Base-by-base conservation (phyloP, 2,888 invertebrate genomes). In the Bugulina stolonifera region DNA sequence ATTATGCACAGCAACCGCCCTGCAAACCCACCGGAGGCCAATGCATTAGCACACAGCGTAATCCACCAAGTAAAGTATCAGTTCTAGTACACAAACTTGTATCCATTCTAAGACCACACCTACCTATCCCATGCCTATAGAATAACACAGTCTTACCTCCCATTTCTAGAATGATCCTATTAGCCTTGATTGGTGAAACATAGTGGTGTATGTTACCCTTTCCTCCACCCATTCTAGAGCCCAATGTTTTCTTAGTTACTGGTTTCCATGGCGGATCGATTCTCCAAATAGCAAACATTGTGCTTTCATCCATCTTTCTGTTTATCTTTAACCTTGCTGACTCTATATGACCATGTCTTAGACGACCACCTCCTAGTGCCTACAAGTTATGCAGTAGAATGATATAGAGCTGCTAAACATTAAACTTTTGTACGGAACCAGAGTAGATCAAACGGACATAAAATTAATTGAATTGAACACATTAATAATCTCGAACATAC, bases 231-330 rank as follows among this genome's bases (percentile, higher is more conserved):
- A 96, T 93, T 78, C 94, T 87, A 76, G 91, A 90, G 0, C 97
- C 97, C 83, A 91, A 91, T 0, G 93, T 92, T 87, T 89, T 83
- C 73, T 80, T 81, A 1, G 77, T 93, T 14, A 95, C 86, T 0
- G 98, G 92, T 80, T 97, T 94, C 98, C 98, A 99, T 0, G 97
- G 96, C 0, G 93, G 87, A 78, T 94, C 94, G 0, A 99, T 87
- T 78, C 99, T 87, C 96, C 97, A 99, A 35, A 93, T 87, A 0
- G 95, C 94, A 87, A 97, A 99, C 91, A 93, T 93, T 78, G 89
- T 88, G 75, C 88, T 89, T 27, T 88, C 85, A 78, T 95, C 91
- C 80, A 98, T 88, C 79, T 91, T 90, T 70, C 91, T 88, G 73
- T 91, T 90, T 35, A 97, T 84, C 0, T 87, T 86, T 54, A 91